Evolutionary conservation across 2,797 vertebrate species (phyloP), one percentile per base, ranked within the genome.

Genomic region (Champsocephalus esox): DNA sequence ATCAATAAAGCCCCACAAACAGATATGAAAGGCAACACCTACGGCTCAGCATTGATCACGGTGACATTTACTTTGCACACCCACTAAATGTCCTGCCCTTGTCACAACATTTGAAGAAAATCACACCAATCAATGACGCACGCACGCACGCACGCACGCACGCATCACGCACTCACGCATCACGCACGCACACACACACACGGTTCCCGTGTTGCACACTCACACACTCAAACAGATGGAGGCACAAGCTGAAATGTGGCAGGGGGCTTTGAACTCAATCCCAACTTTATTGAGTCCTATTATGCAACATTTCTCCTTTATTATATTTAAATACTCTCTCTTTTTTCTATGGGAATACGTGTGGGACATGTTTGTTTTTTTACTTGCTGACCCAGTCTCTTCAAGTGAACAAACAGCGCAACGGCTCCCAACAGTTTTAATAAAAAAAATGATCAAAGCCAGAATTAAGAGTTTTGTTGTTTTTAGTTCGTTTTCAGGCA

Each of bases 1-100:
- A 94, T 98, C 96, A 92, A 96, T 96, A 94, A 19, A 84, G 85
- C 72, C 77, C 89, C 94, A 93, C 92, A 81, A 87, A 93, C 93
- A 94, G 89, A 95, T 94, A 92, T 95, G 93, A 94, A 94, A 95
- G 90, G 90, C 91, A 93, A 95, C 91, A 94, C 91, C 93, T 95
- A 95, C 95, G 88, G 94, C 93, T 95, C 93, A 83, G 87, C 94
- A 97, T 96, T 96, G 96, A 97, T 97, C 96, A 95, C 81, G 70
- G 92, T 96, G 96, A 95, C 96, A 96, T 97, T 98, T 96, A 95
- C 96, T 95, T 95, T 95, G 93, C 92, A 88, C 94, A 92, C 94
- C 93, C 94, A 94, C 94, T 94, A 95, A 96, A 96, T 94, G 93
- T 94, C 93, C 93, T 95, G 92, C 89, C 90, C 92, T 90, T 90